Conservation (phyloP, 53 echinoderm and acorn worm genomes). For the Apostichopus leukothele region DNA sequence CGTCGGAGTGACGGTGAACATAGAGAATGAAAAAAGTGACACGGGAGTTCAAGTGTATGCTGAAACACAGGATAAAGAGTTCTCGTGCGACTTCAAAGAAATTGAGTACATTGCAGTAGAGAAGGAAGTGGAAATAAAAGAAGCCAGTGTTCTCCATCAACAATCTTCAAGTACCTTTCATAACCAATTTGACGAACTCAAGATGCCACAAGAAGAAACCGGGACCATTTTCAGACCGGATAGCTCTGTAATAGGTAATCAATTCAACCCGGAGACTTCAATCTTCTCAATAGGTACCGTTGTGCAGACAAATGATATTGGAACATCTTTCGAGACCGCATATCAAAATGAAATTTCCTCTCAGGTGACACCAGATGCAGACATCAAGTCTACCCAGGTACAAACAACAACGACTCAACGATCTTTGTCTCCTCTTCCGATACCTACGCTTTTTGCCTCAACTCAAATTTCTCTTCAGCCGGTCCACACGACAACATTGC, state of each 20-base stretch:
- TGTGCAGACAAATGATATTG: not conserved
- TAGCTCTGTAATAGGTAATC: not conserved
- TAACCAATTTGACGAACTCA: not conserved
- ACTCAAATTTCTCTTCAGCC: slow-evolving; percentile 28
- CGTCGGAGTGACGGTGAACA: slow-evolving; percentile 19
- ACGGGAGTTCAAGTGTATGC: not conserved
- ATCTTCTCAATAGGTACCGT: not conserved
- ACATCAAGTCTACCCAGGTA: not conserved
- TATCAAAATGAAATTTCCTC: not conserved
- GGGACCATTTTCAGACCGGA: not conserved
- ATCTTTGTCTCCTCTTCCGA: slow-evolving; percentile 23
- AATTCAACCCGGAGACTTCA: slow-evolving; percentile 10
- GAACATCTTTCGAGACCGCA: not conserved
- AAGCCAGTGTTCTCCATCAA: not conserved
- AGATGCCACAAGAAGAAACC: not conserved
- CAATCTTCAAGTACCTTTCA: slow-evolving; percentile 9
- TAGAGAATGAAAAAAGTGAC: not conserved
- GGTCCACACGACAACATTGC: slow-evolving; percentile 16
- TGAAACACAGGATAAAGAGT: not conserved
- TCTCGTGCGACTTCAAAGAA: slow-evolving; percentile 33
- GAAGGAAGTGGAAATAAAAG: not conserved
- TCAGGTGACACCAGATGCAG: slow-evolving; percentile 12
- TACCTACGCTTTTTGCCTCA: not conserved
- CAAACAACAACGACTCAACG: not conserved
- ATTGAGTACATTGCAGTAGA: not conserved